Conservation (phyloP, 2,888 invertebrate genomes). For the Malachius bipustulatus region DNA sequence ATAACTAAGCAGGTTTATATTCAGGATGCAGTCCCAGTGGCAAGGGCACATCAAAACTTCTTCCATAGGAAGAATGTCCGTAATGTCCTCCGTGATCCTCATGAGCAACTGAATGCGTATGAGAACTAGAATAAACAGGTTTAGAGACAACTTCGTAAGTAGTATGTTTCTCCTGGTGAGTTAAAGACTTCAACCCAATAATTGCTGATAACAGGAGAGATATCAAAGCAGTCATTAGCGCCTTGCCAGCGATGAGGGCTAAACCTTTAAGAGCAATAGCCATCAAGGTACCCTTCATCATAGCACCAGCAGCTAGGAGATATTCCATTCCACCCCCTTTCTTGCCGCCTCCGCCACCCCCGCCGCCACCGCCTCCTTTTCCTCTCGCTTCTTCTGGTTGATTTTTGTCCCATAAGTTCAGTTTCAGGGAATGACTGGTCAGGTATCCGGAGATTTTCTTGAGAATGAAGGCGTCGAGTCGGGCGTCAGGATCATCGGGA, state of each 20-base stretch:
- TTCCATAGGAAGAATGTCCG: conserved; percentile 35
- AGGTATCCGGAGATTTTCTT: conserved; percentile 60
- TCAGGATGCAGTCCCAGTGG: conserved; percentile 29
- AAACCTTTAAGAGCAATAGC: conserved; percentile 56
- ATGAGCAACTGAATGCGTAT: conserved; percentile 39
- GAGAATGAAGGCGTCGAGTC: conserved; percentile 62
- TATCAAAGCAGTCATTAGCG: conserved; percentile 62
- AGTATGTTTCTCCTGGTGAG: conserved; percentile 49
- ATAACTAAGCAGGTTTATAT: conserved; percentile 23
- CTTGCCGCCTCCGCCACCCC: conserved; percentile 25
- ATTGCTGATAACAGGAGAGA: conserved; percentile 59
- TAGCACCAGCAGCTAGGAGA: conserved; percentile 40
- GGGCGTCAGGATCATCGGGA: conserved; percentile 62
- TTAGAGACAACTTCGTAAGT: conserved; percentile 71
- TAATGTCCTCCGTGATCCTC: conserved; percentile 25
- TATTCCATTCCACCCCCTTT: conserved; percentile 29
- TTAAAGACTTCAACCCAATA: conserved; percentile 54
- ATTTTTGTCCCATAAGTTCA: conserved; percentile 48
- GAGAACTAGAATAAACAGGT: conserved; percentile 57
- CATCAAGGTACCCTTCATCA: conserved; percentile 57
- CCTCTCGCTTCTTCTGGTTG: conserved; percentile 44
- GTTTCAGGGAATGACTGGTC: conserved; percentile 59
- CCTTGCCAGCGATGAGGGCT: conserved; percentile 62
- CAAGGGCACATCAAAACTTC: conserved; percentile 34
- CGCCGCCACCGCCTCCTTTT: conserved; percentile 41